A percentile compares a stretch with the other conserved stretches of the same genome.
Evolutionary conservation across 2,888 invertebrate genomes (phyloP).

Genomic region (Drosophila eohydei): DNA sequence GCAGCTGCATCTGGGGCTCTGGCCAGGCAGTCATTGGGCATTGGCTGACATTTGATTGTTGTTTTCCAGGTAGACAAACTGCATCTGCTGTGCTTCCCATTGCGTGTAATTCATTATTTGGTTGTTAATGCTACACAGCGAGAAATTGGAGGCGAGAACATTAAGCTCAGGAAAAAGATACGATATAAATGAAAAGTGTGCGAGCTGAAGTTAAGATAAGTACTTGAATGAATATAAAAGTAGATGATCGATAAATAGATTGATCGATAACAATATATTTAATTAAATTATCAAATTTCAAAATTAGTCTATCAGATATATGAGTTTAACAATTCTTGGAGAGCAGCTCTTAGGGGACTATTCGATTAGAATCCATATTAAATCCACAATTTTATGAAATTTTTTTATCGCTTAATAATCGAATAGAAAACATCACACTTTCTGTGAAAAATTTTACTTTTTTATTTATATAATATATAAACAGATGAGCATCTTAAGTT

Average conservation of each 20-base stretch:
- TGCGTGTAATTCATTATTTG: slow-evolving; percentile 78
- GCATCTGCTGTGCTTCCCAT: slow-evolving; percentile 80
- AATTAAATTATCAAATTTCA: background rate
- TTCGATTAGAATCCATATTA: too few species aligned
- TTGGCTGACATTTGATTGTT: slow-evolving; percentile 59
- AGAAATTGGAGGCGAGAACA: slow-evolving; percentile 13
- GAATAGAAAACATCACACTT: slow-evolving; percentile 1
- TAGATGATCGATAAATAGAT: too few species aligned
- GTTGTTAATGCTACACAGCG: slow-evolving; percentile 31
- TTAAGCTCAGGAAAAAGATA: too few species aligned
- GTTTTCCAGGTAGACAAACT: slow-evolving; percentile 42
- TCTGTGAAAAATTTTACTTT: background rate
- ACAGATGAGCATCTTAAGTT: background rate
- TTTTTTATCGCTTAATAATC: background rate
- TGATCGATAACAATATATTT: background rate
- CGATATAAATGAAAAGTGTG: too few species aligned
- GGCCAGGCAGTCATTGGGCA: slow-evolving; percentile 33
- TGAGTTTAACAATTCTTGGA: too few species aligned
- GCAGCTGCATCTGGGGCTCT: slow-evolving; percentile 5
- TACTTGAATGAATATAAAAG: too few species aligned
- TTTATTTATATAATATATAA: background rate
- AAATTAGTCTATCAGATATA: too few species aligned
- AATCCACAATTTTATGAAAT: too few species aligned
- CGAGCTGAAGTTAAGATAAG: too few species aligned
- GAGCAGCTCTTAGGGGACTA: too few species aligned